Percentiles rank a stretch among this genome's conserved stretches.
phyloP scores from a whole-genome alignment of 2,888 invertebrate species.

The Meiosimyza decipiens region DNA sequence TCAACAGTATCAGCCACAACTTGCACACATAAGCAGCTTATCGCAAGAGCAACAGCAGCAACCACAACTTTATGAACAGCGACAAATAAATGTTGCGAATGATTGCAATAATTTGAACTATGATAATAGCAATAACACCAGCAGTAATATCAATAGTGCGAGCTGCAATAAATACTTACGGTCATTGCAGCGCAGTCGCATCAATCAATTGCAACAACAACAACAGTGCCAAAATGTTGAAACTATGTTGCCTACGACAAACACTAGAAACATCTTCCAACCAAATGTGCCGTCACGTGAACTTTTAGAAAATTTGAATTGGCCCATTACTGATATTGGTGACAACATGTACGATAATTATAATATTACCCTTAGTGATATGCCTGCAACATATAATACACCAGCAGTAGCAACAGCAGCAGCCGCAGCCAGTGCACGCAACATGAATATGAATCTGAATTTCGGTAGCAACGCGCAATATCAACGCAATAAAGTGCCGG shows the following conservation, averaged over 20 bases:
- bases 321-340: slow-evolving; percentile 44
- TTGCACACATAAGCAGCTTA: neutral
- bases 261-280: slow-evolving; percentile 27
- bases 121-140: slow-evolving; percentile 47
- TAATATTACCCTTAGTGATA: slow-evolving; percentile 33
- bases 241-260: slow-evolving; percentile 19
- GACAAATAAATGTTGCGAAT: slow-evolving; percentile 36
- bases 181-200: slow-evolving; percentile 44
- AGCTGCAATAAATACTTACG: slow-evolving; percentile 43
- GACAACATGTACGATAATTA: slow-evolving; percentile 38
- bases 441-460: slow-evolving; percentile 59
- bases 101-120: slow-evolving; percentile 70
- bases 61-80: slow-evolving; percentile 44
- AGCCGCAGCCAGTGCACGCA: slow-evolving; percentile 24
- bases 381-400: slow-evolving; percentile 42
- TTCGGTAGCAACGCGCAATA: slow-evolving; percentile 59
- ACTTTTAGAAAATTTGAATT: slow-evolving; percentile 54
- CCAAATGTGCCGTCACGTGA: slow-evolving; percentile 44
- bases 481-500: slow-evolving; percentile 61
- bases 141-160: slow-evolving; percentile 47
- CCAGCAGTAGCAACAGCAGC: neutral
- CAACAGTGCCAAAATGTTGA: slow-evolving; percentile 47
- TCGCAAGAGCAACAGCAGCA: slow-evolving; percentile 37
- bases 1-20: slow-evolving; percentile 64
- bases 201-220: slow-evolving; percentile 52